phyloP scores from a whole-genome alignment of 2,113 vertebrate species.

The Excalfactoria chinensis region DNA sequence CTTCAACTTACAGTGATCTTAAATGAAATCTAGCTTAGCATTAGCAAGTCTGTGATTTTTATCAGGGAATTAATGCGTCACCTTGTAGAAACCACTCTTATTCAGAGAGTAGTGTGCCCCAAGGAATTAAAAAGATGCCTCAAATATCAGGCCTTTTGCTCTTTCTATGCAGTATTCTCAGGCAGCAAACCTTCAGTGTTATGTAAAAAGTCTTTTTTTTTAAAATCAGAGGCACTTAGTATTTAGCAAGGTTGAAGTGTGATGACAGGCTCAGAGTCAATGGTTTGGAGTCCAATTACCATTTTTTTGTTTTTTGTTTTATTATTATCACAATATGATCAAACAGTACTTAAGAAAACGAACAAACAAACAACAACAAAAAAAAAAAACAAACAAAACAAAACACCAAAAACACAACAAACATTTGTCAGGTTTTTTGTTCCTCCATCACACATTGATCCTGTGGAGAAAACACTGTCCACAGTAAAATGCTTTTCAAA shows the following conservation, averaged over 20 bases:
- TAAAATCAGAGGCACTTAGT: neutral
- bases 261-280: neutral
- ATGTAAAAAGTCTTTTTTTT: neutral
- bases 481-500: neutral
- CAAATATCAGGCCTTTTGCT: neutral
- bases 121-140: neutral
- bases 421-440: neutral
- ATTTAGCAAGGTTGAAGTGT: neutral
- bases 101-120: neutral
- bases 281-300: neutral
- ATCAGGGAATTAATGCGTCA: neutral
- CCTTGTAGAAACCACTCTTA: neutral
- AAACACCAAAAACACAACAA: neutral
- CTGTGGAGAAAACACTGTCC: neutral
- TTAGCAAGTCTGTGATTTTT: neutral
- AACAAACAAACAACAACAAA: no score
- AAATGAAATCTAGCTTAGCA: neutral
- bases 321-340: accelerated
- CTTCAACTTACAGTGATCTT: neutral
- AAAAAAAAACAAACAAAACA: no score
- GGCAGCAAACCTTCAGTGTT: neutral
- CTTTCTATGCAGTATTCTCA: neutral
- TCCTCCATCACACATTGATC: neutral
- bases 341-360: neutral
- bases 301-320: neutral